Conservation (phyloP, 2,888 invertebrate genomes). For the Patella caerulea region DNA sequence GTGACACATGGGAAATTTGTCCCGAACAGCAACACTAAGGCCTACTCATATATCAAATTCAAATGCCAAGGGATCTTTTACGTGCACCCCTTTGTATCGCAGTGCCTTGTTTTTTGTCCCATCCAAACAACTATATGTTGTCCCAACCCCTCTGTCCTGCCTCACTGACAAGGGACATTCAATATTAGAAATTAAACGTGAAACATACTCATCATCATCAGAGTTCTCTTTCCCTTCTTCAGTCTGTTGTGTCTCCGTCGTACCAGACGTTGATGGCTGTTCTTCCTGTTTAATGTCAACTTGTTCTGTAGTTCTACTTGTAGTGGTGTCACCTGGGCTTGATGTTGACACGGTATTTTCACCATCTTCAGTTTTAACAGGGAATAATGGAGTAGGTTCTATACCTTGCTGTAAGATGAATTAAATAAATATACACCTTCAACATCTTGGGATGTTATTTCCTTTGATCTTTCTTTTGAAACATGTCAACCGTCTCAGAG, state of each 20-base stretch:
- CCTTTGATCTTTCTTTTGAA: too few relatives aligned
- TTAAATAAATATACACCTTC: too few relatives aligned
- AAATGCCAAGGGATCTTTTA: too few relatives aligned
- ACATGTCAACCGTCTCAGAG: too few relatives aligned
- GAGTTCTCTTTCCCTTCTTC: neutral
- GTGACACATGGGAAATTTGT: too few relatives aligned
- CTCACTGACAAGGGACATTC: neutral
- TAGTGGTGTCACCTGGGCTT: neutral
- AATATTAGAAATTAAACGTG: neutral
- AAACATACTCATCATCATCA: neutral
- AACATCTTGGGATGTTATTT: too few relatives aligned
- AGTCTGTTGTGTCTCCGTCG: neutral
- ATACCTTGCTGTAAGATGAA: constrained; percentile 66
- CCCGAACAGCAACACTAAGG: too few relatives aligned
- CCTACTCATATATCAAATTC: too few relatives aligned
- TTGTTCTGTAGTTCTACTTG: neutral
- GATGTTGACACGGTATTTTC: neutral
- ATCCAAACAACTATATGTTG: too few relatives aligned
- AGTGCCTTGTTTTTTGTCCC: neutral
- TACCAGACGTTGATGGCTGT: constrained; percentile 8
- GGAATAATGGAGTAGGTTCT: constrained; percentile 69
- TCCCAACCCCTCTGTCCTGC: too few relatives aligned
- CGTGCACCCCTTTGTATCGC: too few relatives aligned
- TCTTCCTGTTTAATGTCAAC: neutral
- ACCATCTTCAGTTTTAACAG: constrained; percentile 49